Evolutionary conservation across 2,888 invertebrate genomes (phyloP).

Genomic region (Drosophila infuscata): DNA sequence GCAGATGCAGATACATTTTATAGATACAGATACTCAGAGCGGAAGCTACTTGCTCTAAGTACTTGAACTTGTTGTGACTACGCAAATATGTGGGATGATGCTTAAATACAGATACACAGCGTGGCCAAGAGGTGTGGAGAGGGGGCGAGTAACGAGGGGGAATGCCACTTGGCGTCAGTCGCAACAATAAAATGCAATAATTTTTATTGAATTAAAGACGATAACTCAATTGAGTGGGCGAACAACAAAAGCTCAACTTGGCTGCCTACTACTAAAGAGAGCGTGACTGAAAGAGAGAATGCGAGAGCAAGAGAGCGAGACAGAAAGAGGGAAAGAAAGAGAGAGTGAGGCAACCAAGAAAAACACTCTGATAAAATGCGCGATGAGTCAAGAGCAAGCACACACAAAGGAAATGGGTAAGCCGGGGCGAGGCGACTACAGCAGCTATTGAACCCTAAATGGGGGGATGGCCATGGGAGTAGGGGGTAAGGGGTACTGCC

Average conservation of each 20-base stretch:
- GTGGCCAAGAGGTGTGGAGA: not conserved
- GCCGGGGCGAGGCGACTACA: conserved; percentile 1
- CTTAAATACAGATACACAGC: conserved; percentile 16
- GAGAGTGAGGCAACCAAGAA: conserved; percentile 5
- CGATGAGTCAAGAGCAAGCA: conserved; percentile 40
- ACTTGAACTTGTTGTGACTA: conserved; percentile 52
- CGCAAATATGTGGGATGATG: conserved; percentile 45
- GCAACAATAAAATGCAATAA: conserved; percentile 66
- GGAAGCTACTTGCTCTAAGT: conserved; percentile 32
- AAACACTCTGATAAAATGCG: conserved; percentile 29
- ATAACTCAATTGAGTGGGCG: conserved; percentile 74
- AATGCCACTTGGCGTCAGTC: conserved; percentile 58
- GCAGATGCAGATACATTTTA: conserved; percentile 39
- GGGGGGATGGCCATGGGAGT: not conserved
- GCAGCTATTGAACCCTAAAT: conserved; percentile 40
- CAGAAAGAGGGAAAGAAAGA: not conserved
- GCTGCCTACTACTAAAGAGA: conserved; percentile 10
- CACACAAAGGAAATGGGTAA: conserved; percentile 42
- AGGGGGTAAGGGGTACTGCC: not conserved
- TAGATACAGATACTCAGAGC: conserved; percentile 27
- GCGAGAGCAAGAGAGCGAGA: not conserved
- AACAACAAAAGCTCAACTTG: conserved; percentile 24
- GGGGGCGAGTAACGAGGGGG: not conserved
- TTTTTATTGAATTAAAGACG: conserved; percentile 73
- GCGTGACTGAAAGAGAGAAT: not conserved